Evolutionary conservation across 2,113 vertebrate genomes (phyloP).

Genomic region (Bungarus multicinctus): DNA sequence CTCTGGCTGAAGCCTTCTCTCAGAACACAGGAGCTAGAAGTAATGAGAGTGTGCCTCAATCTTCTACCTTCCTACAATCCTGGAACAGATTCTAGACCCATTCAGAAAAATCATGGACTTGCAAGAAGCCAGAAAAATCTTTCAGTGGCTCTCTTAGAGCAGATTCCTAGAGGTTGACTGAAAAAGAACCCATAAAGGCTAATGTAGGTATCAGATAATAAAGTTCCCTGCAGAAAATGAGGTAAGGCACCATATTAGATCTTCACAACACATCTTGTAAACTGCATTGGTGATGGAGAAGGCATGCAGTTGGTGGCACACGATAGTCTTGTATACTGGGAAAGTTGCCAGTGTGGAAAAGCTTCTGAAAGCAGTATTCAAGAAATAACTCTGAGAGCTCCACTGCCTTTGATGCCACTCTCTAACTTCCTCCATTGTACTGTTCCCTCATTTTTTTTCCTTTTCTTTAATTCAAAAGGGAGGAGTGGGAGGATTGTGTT

Average conservation of each 20-base stretch:
- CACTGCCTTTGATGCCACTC: background rate
- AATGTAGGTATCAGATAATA: constrained; percentile 83
- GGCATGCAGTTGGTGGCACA: constrained; percentile 85
- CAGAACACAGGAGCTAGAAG: constrained; percentile 62
- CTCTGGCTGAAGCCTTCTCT: constrained; percentile 62
- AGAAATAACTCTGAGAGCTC: constrained; percentile 65
- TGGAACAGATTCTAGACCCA: constrained; percentile 85
- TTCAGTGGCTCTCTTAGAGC: constrained; percentile 63
- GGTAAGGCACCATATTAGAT: constrained; percentile 82
- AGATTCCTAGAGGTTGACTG: constrained; percentile 10
- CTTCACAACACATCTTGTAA: constrained; percentile 76
- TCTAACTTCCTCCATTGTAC: constrained; percentile 1
- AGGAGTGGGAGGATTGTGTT: background rate
- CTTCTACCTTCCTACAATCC: constrained; percentile 73
- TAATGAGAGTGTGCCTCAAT: constrained; percentile 73
- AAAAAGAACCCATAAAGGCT: constrained; percentile 68
- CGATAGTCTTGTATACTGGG: constrained; percentile 85
- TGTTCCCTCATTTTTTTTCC: background rate
- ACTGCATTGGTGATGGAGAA: constrained; percentile 66
- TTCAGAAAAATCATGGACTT: constrained; percentile 77
- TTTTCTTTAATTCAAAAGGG: constrained; percentile 18
- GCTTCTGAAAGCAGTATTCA: constrained; percentile 77
- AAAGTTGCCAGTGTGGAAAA: constrained; percentile 79
- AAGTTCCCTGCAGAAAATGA: constrained; percentile 79
- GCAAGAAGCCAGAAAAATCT: constrained; percentile 81